Conservation (phyloP, 2,888 invertebrate species). For the Periphyllus acericola region DNA sequence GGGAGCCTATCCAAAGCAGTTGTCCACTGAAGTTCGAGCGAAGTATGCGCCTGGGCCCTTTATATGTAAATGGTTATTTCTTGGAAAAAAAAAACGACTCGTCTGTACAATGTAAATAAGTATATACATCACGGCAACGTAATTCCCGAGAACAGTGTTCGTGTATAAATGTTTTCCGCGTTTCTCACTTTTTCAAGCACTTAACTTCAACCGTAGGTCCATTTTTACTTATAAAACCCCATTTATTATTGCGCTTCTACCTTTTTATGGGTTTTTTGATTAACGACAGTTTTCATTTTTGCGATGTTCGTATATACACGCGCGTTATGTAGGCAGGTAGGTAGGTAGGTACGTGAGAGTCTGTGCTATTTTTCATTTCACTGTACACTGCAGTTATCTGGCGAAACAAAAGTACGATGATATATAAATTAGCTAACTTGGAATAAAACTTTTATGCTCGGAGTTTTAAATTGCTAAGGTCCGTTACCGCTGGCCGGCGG, state of each 20-base stretch:
- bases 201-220: slow-evolving; percentile 45
- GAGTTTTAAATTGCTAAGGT: slow-evolving; percentile 21
- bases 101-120: slow-evolving; percentile 38
- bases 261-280: slow-evolving; percentile 59
- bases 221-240: slow-evolving; percentile 55
- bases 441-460: slow-evolving; percentile 42
- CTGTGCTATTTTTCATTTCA: slow-evolving; percentile 55
- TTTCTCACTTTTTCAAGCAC: slow-evolving; percentile 57
- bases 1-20: not conserved
- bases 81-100: slow-evolving; percentile 13
- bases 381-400: slow-evolving; percentile 20
- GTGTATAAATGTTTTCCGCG: slow-evolving; percentile 51
- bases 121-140: slow-evolving; percentile 15
- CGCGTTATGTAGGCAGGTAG: too few relatives aligned
- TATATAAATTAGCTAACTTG: slow-evolving; percentile 54
- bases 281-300: slow-evolving; percentile 58
- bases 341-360: slow-evolving; percentile 23
- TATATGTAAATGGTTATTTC: not conserved
- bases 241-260: slow-evolving; percentile 54
- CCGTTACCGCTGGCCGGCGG: not conserved
- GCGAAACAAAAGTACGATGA: slow-evolving; percentile 45
- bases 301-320: slow-evolving; percentile 39
- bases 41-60: not conserved
- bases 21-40: not conserved
- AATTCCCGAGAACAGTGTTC: slow-evolving; percentile 41